phyloP scores from a whole-genome alignment of 2,113 vertebrate genomes.

The Callipepla squamata region DNA sequence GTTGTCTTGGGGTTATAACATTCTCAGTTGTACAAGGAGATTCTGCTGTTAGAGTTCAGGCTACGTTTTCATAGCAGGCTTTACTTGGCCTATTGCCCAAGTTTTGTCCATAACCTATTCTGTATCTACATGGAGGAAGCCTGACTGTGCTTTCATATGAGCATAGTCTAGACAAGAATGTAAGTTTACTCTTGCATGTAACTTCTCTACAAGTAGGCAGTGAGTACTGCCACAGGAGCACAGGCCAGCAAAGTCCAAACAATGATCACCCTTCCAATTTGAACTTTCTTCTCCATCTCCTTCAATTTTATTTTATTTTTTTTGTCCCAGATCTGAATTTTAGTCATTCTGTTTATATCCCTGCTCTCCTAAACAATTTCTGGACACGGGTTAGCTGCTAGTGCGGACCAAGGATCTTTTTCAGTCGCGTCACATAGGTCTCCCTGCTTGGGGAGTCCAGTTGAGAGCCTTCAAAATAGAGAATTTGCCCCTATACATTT shows the following conservation, averaged over 20 bases:
- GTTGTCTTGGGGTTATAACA: conserved; percentile 40
- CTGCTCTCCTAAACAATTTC: background rate
- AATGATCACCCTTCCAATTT: background rate
- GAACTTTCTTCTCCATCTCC: background rate
- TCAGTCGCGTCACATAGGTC: background rate
- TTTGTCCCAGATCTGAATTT: background rate
- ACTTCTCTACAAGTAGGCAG: background rate
- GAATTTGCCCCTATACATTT: background rate
- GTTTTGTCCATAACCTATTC: background rate
- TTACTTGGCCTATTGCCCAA: background rate
- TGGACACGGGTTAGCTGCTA: background rate
- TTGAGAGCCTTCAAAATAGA: background rate
- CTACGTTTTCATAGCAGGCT: background rate
- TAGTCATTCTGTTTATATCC: rapidly evolving
- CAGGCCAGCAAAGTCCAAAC: background rate
- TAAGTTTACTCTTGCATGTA: background rate
- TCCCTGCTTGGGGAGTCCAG: background rate
- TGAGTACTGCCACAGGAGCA: background rate
- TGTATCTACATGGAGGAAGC: background rate
- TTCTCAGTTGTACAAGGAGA: background rate
- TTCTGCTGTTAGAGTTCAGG: background rate
- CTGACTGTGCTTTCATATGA: background rate
- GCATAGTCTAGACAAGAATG: background rate
- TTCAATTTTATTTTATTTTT: background rate
- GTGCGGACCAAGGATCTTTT: background rate